Evolutionary conservation across 2,113 vertebrate genomes (phyloP), one percentile per base, ranked within the genome.

Genomic region (Promerops cafer): DNA sequence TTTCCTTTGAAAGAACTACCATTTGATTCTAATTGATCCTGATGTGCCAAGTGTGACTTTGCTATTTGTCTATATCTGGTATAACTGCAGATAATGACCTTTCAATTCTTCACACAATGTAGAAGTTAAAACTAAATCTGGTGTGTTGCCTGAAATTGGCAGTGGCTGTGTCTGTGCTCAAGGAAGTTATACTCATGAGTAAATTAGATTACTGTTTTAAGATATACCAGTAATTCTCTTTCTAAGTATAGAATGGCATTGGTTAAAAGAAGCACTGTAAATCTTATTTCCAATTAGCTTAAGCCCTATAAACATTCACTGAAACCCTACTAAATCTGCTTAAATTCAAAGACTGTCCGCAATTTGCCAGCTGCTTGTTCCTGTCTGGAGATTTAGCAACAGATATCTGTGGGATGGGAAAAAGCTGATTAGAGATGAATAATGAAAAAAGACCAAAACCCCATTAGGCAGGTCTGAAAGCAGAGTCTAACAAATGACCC

Each of bases 251-350:
- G 93, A 81, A 86, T 37, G 53, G 50, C 65, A 68, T 47, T 77
- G 68, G 52, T 95, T 97, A 92, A 96, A 94, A 95, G 91, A 89
- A 93, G 40, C 60, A 77, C 49, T 74, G 75, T 86, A 94, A 95
- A 95, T 97, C 95, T 96, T 86, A 82, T 96, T 96, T 96, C 68
- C 93, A 95, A 91, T 97, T 97, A 97, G 83, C 93, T 90, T 95
- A 89, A 93, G 57, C 72, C 89, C 56, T 91, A 68, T 89, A 97
- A 96, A 94, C 68, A 95, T 81, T 85, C 47, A 44, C 45, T 90
- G 89, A 94, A 95, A 66, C 64, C 45, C 68, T 66, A 79, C 56
- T 95, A 96, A 96, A 97, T 91, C 92, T 83, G n/a, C 94, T 97
- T 96, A 89, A 77, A 96, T 93, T 94, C 94, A 83, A 79, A 94